A percentile compares a stretch with the other conserved stretches of the same genome.
phyloP scores from a whole-genome alignment of 2,797 vertebrate genomes.

The Diglossa cyanea region DNA sequence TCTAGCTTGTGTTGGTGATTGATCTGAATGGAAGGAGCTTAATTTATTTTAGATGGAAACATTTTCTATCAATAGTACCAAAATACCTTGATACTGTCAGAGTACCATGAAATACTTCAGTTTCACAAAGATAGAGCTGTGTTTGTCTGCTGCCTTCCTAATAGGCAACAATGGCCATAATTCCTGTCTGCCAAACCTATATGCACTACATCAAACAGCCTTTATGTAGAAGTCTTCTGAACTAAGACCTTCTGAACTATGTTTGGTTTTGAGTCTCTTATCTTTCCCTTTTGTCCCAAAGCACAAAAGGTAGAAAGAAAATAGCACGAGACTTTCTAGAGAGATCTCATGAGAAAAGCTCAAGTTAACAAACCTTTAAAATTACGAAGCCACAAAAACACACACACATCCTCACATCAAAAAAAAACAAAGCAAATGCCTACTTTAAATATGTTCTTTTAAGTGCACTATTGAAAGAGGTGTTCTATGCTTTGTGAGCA shows the following conservation, averaged over 20 bases:
- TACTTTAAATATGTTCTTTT: neutral
- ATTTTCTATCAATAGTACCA: neutral
- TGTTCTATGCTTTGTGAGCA: neutral
- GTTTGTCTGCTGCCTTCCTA: neutral
- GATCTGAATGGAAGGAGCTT: neutral
- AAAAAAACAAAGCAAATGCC: neutral
- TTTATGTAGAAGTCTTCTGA: rapidly evolving
- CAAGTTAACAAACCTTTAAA: neutral
- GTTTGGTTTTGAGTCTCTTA: neutral
- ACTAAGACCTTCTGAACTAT: neutral
- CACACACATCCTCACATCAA: neutral
- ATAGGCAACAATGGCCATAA: neutral
- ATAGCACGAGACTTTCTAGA: neutral
- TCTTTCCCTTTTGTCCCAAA: neutral
- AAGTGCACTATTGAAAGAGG: neutral
- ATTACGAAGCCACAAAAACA: neutral
- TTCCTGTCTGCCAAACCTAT: neutral
- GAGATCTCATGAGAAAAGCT: neutral
- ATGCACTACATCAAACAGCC: neutral
- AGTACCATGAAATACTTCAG: neutral
- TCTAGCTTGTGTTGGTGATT: neutral
- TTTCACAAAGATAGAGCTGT: neutral
- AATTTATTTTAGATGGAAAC: neutral
- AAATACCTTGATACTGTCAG: neutral
- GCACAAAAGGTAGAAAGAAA: neutral